Evolutionary conservation across 2,888 invertebrate genomes (phyloP).

Genomic region (Hoplodrina blanda): DNA sequence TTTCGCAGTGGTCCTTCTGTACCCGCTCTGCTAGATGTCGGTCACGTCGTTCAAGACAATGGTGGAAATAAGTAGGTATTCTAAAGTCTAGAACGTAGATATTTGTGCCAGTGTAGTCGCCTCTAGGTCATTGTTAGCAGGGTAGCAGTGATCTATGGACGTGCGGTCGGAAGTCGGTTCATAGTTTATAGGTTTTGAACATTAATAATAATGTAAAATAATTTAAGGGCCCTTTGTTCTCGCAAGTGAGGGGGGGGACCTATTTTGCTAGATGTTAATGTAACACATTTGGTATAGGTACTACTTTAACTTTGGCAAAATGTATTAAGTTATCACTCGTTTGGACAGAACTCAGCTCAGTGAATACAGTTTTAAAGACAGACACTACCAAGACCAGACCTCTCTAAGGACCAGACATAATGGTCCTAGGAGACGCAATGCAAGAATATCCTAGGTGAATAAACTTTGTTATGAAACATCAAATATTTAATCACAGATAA

Average conservation of each 20-base stretch:
- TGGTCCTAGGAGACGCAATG: neutral
- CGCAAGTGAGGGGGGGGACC: too few relatives aligned
- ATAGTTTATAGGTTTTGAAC: too few relatives aligned
- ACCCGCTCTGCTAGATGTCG: neutral
- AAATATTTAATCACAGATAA: slow-evolving; percentile 8
- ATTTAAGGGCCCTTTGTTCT: too few relatives aligned
- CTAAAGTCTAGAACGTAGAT: slow-evolving; percentile 18
- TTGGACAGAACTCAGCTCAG: too few relatives aligned
- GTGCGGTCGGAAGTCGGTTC: slow-evolving; percentile 1
- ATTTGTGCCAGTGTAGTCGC: slow-evolving; percentile 45
- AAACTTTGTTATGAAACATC: slow-evolving; percentile 17
- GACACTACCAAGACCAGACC: too few relatives aligned
- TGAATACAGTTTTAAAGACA: too few relatives aligned
- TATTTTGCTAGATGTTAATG: too few relatives aligned
- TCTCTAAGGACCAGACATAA: neutral
- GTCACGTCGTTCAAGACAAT: slow-evolving; percentile 33
- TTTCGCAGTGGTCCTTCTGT: slow-evolving; percentile 11
- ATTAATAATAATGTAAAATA: too few relatives aligned
- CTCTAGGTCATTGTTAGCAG: slow-evolving; percentile 43
- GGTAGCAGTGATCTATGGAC: neutral
- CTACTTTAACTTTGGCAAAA: too few relatives aligned
- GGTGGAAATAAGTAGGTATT: slow-evolving; percentile 45
- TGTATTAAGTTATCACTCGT: too few relatives aligned
- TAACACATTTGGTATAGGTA: too few relatives aligned
- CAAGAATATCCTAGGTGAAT: slow-evolving; percentile 8